Conservation (phyloP, 2,888 invertebrate species). For the Drosophila monieri region DNA sequence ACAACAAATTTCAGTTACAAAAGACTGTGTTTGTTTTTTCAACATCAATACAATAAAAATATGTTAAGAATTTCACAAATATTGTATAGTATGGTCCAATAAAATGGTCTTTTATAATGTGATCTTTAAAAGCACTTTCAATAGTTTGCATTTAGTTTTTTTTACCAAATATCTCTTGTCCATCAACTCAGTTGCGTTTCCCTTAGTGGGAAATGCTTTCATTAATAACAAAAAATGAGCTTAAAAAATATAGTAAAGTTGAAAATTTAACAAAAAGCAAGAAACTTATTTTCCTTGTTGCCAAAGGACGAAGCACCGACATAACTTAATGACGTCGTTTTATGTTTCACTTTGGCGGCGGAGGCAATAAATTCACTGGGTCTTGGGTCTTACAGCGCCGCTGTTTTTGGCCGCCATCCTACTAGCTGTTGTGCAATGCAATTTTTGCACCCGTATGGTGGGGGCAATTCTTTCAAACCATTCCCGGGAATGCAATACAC, state of each 20-base stretch:
- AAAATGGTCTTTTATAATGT: not conserved
- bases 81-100: not conserved
- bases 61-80: not conserved
- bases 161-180: not conserved
- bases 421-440: conserved; percentile 17
- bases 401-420: not conserved
- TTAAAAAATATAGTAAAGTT: not conserved
- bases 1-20: not conserved
- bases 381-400: conserved; percentile 27
- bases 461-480: conserved; percentile 37
- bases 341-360: conserved; percentile 71
- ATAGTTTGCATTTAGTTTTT: not conserved
- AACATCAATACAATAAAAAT: not conserved
- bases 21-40: not conserved
- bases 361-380: conserved; percentile 69
- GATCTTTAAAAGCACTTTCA: not conserved
- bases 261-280: conserved; percentile 19
- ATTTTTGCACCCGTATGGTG: conserved; percentile 33
- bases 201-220: too few relatives aligned
- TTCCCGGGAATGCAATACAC: conserved; percentile 61
- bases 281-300: conserved; percentile 10
- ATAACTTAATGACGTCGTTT: conserved; percentile 79
- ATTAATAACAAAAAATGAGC: not conserved
- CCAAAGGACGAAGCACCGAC: conserved; percentile 51
- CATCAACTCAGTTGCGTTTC: too few relatives aligned